Base-by-base conservation (phyloP, 2,797 vertebrate species). In the Etheostoma nigrum region DNA sequence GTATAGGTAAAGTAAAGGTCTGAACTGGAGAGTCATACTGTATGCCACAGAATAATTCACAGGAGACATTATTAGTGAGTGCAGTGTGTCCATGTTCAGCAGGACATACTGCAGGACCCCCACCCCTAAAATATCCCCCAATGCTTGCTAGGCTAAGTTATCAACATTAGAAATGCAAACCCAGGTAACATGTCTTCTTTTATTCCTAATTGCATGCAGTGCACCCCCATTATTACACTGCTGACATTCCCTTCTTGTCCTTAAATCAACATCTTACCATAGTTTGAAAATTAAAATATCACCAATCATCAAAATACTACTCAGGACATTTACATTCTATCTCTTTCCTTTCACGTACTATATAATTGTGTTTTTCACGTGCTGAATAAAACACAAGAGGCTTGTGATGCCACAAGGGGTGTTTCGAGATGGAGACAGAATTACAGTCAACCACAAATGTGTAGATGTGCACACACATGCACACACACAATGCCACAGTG, bases 141-240 rank as follows among this genome's bases (percentile, higher is more conserved):
- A 40, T 73, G 62, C 77, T 75, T 65, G 65, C 74, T 72, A 88
- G 84, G 78, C 73, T 76, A 82, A 86, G 83, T 85, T 79, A 81
- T 81, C 77, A 80, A 82, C 71, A 81, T 86, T 87, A 78, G 68
- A 88, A 90, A 94, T 93, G 90, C 86, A 91, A 93, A 94, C 93
- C 85, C 86, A 92, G 85, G 85, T 78, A 91, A 79, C 78, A 81
- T 77, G 81, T 86, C 74, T 67, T 71, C 76, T 71, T 85, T 92
- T 84, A 89, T 88, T 85, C 84, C 77, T 88, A 55, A 62, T 85
- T 86, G 64, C 45, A 65, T 69, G 78, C 72, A 59, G 64, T 67
- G 70, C 51, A 75, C 51, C 69, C 58, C 72, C 63, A 88, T 90
- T 86, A 92, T 86, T 84, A 86, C 79, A 71, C 63, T 65, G 53